Conservation (phyloP, 2,113 vertebrate species). For the Solenodon paradoxus region DNA sequence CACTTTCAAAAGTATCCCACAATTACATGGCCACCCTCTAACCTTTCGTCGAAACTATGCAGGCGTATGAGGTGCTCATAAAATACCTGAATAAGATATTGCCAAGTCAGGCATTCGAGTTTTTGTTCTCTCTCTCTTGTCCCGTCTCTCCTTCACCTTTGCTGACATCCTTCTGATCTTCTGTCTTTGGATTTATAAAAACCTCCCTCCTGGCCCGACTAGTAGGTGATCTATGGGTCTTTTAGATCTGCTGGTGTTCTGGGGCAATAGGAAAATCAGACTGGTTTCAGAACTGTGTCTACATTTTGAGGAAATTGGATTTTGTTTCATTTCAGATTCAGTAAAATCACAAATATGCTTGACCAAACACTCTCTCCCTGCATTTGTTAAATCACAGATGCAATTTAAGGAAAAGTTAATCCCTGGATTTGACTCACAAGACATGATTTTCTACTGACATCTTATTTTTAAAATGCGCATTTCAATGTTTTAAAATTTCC, state of each 20-base stretch:
- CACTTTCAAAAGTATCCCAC: not conserved
- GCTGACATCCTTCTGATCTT: not conserved
- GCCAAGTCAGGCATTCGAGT: not conserved
- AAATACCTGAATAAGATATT: not conserved
- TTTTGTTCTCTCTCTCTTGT: not conserved
- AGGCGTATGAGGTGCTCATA: not conserved
- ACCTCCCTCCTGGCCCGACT: not conserved
- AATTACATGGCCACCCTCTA: not conserved
- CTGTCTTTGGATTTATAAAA: not conserved
- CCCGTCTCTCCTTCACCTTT: not conserved
- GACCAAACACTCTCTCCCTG: not conserved
- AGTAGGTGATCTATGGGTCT: not conserved
- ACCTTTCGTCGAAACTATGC: not conserved
- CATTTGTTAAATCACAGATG: constrained; percentile 9
- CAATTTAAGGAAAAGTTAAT: not conserved
- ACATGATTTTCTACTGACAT: constrained; percentile 10
- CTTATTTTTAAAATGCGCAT: not conserved
- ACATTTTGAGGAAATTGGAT: not conserved
- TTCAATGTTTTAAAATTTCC: not conserved
- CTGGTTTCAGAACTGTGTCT: not conserved
- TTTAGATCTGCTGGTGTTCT: not conserved
- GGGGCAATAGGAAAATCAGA: not conserved
- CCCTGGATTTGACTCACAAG: constrained; percentile 17
- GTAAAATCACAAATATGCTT: not conserved
- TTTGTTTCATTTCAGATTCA: not conserved